Conservation (phyloP, 2,797 vertebrate species). For the Tapirus indicus region DNA sequence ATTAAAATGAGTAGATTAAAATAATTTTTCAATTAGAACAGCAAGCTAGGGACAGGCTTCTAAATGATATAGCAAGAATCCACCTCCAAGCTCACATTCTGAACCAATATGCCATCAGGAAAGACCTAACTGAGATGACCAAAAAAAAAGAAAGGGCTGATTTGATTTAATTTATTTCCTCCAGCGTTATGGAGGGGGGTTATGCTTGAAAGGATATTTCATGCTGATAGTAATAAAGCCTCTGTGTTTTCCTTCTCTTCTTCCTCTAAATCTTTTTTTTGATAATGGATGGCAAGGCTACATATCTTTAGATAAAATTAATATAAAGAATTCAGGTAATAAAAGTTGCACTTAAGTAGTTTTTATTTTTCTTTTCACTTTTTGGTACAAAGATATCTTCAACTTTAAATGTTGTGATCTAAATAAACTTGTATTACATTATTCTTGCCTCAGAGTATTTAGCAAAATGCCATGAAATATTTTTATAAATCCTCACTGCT, state of each 20-base stretch:
- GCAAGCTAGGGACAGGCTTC: background rate
- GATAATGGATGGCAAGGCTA: background rate
- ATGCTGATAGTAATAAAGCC: background rate
- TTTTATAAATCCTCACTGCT: background rate
- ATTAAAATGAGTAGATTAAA: background rate
- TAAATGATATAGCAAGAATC: background rate
- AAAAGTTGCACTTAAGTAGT: background rate
- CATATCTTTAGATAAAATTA: background rate
- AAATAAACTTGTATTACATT: background rate
- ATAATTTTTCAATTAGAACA: background rate
- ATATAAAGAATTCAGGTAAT: background rate
- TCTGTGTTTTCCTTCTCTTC: background rate
- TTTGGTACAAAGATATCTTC: background rate
- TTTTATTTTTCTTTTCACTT: conserved; percentile 11
- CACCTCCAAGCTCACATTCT: background rate
- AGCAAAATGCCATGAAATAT: background rate
- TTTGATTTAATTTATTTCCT: background rate
- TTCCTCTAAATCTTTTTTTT: background rate
- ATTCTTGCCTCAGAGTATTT: background rate
- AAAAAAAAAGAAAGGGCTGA: background rate
- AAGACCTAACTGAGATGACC: background rate
- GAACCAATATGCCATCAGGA: background rate
- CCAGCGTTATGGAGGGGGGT: background rate
- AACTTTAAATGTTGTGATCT: background rate
- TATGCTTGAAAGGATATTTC: background rate